Base-by-base conservation (phyloP, 2,888 invertebrate genomes). In the Orthosia incerta region DNA sequence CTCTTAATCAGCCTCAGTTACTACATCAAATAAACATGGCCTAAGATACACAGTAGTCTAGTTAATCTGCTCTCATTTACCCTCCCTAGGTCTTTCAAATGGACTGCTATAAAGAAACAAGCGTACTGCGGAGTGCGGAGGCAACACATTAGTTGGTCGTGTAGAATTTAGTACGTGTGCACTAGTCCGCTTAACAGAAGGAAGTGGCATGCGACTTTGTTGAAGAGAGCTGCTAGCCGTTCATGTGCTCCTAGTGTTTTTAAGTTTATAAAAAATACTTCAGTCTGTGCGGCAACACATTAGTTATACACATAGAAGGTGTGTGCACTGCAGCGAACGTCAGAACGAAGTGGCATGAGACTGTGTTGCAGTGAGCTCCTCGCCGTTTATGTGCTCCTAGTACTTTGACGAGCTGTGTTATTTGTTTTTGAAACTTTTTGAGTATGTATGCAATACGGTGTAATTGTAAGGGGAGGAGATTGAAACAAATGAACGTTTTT, bases 11-110 rank as follows among this genome's bases (percentile, higher is more conserved):
- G 16, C 46, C 16, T 31, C 50, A 61, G 55, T 62, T 45, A 69
- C 46, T 23, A 48, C 13, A 70, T 20, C n/a, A 78, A 51, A 70
- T 70, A 61, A 61, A 61, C 20, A 51, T 61, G 13, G 16, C 20
- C 16, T 48, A 13, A 69, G 20, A 56, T 46, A 76, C 56, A 56
- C 65, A 70, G 31, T 39, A 46, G 12, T 59, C 16, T 50, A 45
- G 45, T 79, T 60, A 64, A 76, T 79, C 55, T 5, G 55, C 45
- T 60, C 53, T 3, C 63, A 79, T 72, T 76, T 60, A 61, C n/a
- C 20, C 53, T 26, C 23, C 20, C 53, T 26, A n/a, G 4, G 26
- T 23, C 45, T 60, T 64, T 46, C 15, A 51, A 79, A 76, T 60
- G 53, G 59, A 59, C 59, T 23, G 63, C 50, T 39, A 55, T 79